Evolutionary conservation across 2,113 vertebrate genomes (phyloP), one percentile per base, ranked within the genome.

Genomic region (Grammomys surdaster): DNA sequence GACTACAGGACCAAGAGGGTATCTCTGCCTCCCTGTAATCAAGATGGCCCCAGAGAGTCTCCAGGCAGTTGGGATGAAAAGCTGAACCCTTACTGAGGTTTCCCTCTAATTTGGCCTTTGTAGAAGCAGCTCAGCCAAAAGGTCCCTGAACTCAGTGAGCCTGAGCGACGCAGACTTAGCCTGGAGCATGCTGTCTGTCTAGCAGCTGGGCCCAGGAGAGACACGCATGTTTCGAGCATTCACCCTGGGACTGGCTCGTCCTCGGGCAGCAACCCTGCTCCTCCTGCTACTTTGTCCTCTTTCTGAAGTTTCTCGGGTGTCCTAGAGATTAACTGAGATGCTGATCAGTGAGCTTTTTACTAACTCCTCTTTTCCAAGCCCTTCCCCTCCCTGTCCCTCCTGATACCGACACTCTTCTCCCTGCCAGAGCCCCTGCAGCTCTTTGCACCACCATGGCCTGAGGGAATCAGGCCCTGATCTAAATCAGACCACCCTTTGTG

Each of bases 231-330:
- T 85, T 60, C 87, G 69, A 90, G 85, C 14, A 85, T 33, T 22
- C 11, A 3, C 54, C 72, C 91, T 90, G 89, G 70, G 51, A 77
- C n/a, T 91, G 2, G 0, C 16, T 86, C 86, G 28, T 88, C 84
- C 93, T 85, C 58, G 0, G 0, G 78, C 56, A 8, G 9, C 69
- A 40, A 63, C 63, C 28, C 43, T 48, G 43, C 76, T 60, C 86
- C 72, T 76, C 48, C 78, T 88, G 60, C 11, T 7, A 48, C 78
- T 97, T 95, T 94, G 77, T 91, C 97, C 94, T 96, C 26, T 93
- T 91, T 60, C 72, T 90, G 19, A 51, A 91, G 8, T 58, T 11
- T 92, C 91, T 63, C 75, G 26, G 1, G 22, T 17, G 69, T 70
- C 4, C 0, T 4, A 88, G 91, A 81, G 96, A 43, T 91, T 19